A percentile compares a stretch with the other conserved stretches of the same genome.
Conservation (phyloP, 2,113 vertebrate species). For the Pristiophorus japonicus region DNA sequence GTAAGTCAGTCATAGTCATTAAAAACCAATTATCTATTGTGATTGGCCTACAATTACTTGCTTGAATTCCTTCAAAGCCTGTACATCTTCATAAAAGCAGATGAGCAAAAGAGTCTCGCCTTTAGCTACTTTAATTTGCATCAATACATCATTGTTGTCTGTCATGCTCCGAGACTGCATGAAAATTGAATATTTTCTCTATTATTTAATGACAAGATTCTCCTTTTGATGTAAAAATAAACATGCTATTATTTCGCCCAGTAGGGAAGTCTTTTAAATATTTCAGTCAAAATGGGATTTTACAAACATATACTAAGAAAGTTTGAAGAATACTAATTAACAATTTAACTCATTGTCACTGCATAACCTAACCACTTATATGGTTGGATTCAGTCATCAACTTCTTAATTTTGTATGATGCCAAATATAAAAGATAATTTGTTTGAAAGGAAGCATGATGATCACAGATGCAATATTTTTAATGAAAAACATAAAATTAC, state of each 20-base stretch:
- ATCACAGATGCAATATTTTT: not conserved
- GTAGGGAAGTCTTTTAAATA: not conserved
- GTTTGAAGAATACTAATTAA: not conserved
- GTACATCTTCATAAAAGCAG: not conserved
- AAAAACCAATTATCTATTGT: constrained; percentile 21
- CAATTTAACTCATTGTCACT: not conserved
- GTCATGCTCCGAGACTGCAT: not conserved
- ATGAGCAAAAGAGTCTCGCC: not conserved
- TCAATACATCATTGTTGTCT: not conserved
- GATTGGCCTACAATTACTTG: not conserved
- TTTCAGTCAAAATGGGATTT: not conserved
- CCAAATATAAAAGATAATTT: not conserved
- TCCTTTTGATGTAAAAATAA: not conserved
- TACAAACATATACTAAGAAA: not conserved
- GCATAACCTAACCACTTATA: not conserved
- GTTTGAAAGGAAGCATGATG: not conserved
- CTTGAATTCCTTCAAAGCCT: not conserved
- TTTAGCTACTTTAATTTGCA: not conserved
- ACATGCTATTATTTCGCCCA: not conserved
- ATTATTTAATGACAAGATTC: not conserved
- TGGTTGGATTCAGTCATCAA: not conserved
- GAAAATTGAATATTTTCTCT: not conserved
- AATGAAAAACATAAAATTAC: not conserved
- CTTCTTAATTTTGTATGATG: not conserved
- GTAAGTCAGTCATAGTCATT: constrained; percentile 8